These are phyloP conservation scores for Xenopus tropicalis DNA, from an alignment of 2,113 vertebrate species.

Conservation along the genomic window UCB_Xtro_10.0 CM004450.2:73113501-73114000, in stretches of 20 bases:
- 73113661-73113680: background rate
- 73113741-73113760: background rate
- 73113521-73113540: background rate
- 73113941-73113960: no score
- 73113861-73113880: no score
- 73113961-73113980: no score
- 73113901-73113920: no score
- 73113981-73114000: no score
- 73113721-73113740: background rate
- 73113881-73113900: no score
- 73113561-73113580: constrained; percentile 19
- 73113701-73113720: constrained; percentile 19
- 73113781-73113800: no score
- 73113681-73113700: background rate
- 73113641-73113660: constrained; percentile 34
- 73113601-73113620: background rate
- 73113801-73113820: no score
- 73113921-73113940: no score
- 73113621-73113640: background rate
- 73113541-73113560: constrained; percentile 30
- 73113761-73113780: constrained; percentile 9
- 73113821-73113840: no score
- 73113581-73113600: constrained; percentile 25
- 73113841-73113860: no score
- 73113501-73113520: background rate